A percentile compares a stretch with the other conserved stretches of the same genome.
Evolutionary conservation across 2,113 vertebrate species (phyloP).

Genomic region (Megatriorchis doriae): DNA sequence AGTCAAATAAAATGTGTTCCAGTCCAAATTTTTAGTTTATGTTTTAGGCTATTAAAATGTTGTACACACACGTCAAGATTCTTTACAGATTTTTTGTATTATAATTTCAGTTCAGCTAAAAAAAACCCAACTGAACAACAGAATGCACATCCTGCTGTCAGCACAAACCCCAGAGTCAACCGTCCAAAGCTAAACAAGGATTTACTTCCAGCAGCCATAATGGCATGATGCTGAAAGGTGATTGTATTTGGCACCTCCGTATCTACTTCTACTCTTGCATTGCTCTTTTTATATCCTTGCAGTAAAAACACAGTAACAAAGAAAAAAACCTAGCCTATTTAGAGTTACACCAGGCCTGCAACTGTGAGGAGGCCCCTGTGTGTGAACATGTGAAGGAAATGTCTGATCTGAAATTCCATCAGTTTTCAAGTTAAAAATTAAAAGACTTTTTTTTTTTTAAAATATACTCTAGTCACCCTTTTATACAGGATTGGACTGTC

Average conservation of each 20-base stretch:
- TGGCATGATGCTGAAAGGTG: neutral
- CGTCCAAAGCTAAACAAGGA: neutral
- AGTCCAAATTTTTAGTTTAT: neutral
- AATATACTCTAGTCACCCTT: neutral
- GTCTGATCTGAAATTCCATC: neutral
- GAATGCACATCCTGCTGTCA: neutral
- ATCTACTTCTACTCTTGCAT: neutral
- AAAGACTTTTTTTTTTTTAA: neutral
- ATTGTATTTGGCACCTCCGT: neutral
- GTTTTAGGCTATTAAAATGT: neutral
- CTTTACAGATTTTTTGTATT: neutral
- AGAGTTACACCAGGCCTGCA: neutral
- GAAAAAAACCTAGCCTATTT: neutral
- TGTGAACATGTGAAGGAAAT: rapidly evolving
- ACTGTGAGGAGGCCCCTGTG: neutral
- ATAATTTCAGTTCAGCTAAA: neutral
- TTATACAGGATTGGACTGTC: neutral
- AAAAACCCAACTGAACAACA: neutral
- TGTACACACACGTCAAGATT: neutral
- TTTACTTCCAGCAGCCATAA: neutral
- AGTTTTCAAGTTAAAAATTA: neutral
- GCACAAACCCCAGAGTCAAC: neutral
- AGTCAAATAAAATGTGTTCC: neutral
- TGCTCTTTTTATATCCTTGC: neutral
- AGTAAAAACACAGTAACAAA: neutral